Conservation (phyloP, 2,888 invertebrate genomes). For the Drymonia ruficornis region DNA sequence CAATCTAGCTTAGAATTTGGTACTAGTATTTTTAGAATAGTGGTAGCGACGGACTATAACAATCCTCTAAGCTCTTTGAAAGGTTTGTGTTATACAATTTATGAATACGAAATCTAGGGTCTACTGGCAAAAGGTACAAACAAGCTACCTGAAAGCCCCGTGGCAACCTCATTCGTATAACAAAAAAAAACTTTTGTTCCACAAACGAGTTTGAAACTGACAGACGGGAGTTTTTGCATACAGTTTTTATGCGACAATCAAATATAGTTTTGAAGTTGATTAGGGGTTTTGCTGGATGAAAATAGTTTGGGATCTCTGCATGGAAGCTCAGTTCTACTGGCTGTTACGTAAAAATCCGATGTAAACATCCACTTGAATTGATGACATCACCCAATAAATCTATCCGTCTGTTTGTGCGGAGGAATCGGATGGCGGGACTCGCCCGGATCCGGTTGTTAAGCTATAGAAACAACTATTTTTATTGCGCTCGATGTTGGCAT, state of each 20-base stretch:
- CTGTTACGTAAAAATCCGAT: slow-evolving; percentile 21
- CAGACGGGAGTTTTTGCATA: slow-evolving; percentile 18
- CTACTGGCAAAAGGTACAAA: slow-evolving; percentile 7
- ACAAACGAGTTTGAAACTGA: slow-evolving; percentile 34
- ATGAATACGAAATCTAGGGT: slow-evolving; percentile 10
- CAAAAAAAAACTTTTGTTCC: slow-evolving; percentile 34
- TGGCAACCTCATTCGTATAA: slow-evolving; percentile 25
- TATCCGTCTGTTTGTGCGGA: slow-evolving; percentile 52
- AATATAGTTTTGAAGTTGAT: slow-evolving; percentile 13
- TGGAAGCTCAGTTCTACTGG: slow-evolving; percentile 15
- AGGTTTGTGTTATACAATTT: background rate
- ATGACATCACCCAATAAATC: slow-evolving; percentile 79
- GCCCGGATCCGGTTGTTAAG: slow-evolving; percentile 79
- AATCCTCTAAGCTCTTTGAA: too few relatives aligned
- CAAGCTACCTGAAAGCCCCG: slow-evolving; percentile 50
- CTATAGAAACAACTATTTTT: slow-evolving; percentile 77
- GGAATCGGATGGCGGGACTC: slow-evolving; percentile 60
- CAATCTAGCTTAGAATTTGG: background rate
- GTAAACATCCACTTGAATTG: slow-evolving; percentile 52
- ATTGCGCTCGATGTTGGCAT: slow-evolving; percentile 65
- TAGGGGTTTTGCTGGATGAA: slow-evolving; percentile 8
- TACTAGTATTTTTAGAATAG: background rate
- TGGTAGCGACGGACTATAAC: too few relatives aligned
- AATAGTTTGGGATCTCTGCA: slow-evolving; percentile 9
- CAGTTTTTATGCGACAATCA: slow-evolving; percentile 25